These are phyloP conservation scores for Abrostola tripartita DNA, from an alignment of 2,888 invertebrate genomes.

Conservation along the genomic window DNA sequence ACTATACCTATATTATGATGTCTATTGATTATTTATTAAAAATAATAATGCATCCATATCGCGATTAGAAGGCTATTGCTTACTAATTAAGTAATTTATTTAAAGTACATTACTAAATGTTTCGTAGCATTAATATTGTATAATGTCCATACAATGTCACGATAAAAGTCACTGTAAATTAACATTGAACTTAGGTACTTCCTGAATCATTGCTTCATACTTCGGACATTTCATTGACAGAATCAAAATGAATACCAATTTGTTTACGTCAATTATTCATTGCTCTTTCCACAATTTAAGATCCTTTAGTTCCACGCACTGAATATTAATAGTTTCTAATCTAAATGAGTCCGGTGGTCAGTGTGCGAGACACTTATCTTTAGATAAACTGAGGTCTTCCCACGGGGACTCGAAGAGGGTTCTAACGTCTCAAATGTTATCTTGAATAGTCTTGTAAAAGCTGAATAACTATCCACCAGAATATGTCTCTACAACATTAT, in stretches of 20 bases:
- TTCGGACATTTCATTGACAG: constrained; percentile 23
- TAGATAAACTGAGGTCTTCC: constrained; percentile 65
- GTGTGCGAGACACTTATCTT: constrained; percentile 62
- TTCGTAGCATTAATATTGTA: constrained; percentile 6
- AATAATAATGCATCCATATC: constrained; percentile 4
- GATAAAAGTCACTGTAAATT: not conserved
- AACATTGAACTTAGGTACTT: constrained; percentile 13
- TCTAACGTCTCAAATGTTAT: constrained; percentile 68
- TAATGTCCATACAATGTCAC: constrained; percentile 17
- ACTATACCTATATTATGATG: constrained; percentile 1
- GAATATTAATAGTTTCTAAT: constrained; percentile 56
- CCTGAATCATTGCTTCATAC: constrained; percentile 16
- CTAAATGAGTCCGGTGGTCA: constrained; percentile 65
- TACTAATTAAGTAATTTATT: not conserved
- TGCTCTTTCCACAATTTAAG: constrained; percentile 44
- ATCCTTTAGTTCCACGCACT: constrained; percentile 32
- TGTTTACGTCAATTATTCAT: constrained; percentile 39
- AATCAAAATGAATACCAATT: constrained; percentile 37
- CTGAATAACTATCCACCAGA: constrained; percentile 60
- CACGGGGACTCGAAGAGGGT: constrained; percentile 62
- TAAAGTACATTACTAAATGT: constrained; percentile 12
- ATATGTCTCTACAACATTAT: constrained; percentile 58
- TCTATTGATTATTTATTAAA: constrained; percentile 5
- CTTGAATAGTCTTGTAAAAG: constrained; percentile 70
- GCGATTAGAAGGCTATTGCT: not conserved